Conservation (phyloP, 2,797 vertebrate species). For the Squalus acanthias region DNA sequence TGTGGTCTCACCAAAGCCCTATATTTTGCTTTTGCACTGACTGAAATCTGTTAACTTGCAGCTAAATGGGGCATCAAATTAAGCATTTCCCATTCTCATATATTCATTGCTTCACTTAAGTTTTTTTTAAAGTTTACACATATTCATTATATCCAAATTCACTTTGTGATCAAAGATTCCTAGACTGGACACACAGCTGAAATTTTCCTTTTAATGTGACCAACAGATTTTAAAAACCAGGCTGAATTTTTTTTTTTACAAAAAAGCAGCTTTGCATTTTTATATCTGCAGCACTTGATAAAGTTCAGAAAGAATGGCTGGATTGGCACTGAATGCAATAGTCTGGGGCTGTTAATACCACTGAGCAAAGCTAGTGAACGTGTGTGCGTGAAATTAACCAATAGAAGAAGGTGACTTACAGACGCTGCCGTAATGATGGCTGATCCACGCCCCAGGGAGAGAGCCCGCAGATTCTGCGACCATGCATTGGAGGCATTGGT, state of each 20-base stretch:
- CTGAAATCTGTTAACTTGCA: neutral
- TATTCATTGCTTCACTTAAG: neutral
- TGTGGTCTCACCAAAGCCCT: too few relatives aligned
- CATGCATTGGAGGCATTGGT: too few relatives aligned
- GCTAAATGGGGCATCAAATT: too few relatives aligned
- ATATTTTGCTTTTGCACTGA: neutral
- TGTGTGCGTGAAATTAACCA: neutral
- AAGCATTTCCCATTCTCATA: neutral
- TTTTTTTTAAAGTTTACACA: neutral
- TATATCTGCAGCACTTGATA: neutral
- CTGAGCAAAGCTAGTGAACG: neutral
- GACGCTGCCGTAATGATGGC: too few relatives aligned
- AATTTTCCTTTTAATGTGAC: neutral
- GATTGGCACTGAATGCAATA: neutral
- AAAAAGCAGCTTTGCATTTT: neutral
- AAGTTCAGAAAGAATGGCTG: neutral
- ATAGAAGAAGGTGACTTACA: neutral
- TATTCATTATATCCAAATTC: neutral
- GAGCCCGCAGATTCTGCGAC: too few relatives aligned
- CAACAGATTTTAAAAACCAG: neutral
- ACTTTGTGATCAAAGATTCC: neutral
- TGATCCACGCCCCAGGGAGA: too few relatives aligned
- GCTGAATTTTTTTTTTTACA: neutral
- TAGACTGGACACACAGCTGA: neutral
- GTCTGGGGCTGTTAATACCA: neutral